Evolutionary conservation across 2,113 vertebrate genomes (phyloP).

Genomic region (Thunnus maccoyii): DNA sequence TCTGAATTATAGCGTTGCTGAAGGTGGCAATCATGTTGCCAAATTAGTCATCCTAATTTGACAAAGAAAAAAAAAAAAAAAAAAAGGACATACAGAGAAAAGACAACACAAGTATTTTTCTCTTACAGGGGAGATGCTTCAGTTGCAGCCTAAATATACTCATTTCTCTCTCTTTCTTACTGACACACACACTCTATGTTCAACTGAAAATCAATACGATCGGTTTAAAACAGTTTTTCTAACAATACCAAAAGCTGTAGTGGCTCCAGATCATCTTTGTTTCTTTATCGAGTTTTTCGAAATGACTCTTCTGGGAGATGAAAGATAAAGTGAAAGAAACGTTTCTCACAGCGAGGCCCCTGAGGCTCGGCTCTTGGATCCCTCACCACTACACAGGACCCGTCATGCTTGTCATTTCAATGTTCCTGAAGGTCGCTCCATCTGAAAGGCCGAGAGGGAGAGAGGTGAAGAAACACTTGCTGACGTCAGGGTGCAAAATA

Average conservation of each 20-base stretch:
- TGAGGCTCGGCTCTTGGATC: constrained; percentile 46
- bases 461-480: constrained; percentile 39
- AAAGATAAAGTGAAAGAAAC: constrained; percentile 54
- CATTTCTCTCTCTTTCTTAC: constrained; percentile 17
- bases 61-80: constrained; percentile 11
- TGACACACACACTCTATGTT: not conserved
- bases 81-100: constrained; percentile 12
- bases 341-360: constrained; percentile 58
- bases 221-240: constrained; percentile 31
- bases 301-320: constrained; percentile 49
- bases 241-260: constrained; percentile 36
- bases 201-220: constrained; percentile 49
- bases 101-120: constrained; percentile 20
- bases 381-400: constrained; percentile 47
- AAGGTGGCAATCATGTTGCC: constrained; percentile 73
- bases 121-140: constrained; percentile 19
- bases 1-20: constrained; percentile 63
- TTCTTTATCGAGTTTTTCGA: constrained; percentile 52
- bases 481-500: constrained; percentile 18
- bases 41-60: constrained; percentile 70
- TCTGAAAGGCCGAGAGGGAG: constrained; percentile 37
- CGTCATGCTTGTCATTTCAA: constrained; percentile 63
- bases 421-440: constrained; percentile 64
- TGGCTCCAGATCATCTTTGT: constrained; percentile 53
- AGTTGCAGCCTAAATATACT: not conserved